Conservation (phyloP, 2,888 invertebrate genomes). For the Anagyrus pseudococci region DNA sequence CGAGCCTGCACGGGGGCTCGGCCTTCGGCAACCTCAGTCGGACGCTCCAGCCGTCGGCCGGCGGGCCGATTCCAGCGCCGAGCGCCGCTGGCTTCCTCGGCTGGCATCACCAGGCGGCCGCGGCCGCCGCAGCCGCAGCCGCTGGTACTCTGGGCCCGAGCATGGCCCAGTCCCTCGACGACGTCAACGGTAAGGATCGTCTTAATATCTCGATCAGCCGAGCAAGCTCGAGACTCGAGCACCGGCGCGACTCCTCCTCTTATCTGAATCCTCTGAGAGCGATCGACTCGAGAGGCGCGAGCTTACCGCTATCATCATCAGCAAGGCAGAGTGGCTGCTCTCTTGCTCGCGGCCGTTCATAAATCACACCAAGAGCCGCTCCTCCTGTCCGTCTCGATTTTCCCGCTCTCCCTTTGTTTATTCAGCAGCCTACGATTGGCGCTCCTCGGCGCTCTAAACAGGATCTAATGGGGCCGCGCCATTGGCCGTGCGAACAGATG, state of each 20-base stretch:
- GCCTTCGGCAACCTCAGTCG: slow-evolving; percentile 26
- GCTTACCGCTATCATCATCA: too few relatives aligned
- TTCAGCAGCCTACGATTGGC: slow-evolving; percentile 61
- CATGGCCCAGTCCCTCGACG: slow-evolving; percentile 52
- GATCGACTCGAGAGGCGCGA: too few relatives aligned
- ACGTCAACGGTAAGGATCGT: slow-evolving; percentile 55
- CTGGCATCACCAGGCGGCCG: slow-evolving; percentile 33
- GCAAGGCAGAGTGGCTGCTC: too few relatives aligned
- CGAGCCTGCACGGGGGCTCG: slow-evolving; percentile 36
- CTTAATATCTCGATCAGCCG: not conserved
- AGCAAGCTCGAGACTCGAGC: too few relatives aligned
- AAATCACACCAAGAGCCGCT: slow-evolving; percentile 30
- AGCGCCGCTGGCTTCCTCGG: slow-evolving; percentile 43
- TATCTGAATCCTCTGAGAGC: too few relatives aligned
- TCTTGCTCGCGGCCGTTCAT: slow-evolving; percentile 15
- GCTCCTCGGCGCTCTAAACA: slow-evolving; percentile 55
- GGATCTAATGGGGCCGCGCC: slow-evolving; percentile 53
- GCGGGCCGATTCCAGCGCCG: slow-evolving; percentile 8
- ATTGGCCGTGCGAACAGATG: slow-evolving; percentile 51
- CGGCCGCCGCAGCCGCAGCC: slow-evolving; percentile 42
- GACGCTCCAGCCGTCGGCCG: slow-evolving; percentile 37
- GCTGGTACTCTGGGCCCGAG: too few relatives aligned
- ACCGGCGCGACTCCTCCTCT: too few relatives aligned
- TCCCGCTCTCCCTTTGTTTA: slow-evolving; percentile 56
- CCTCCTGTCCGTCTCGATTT: slow-evolving; percentile 20